phyloP scores from a whole-genome alignment of 2,113 vertebrate species.

The Limanda limanda region DNA sequence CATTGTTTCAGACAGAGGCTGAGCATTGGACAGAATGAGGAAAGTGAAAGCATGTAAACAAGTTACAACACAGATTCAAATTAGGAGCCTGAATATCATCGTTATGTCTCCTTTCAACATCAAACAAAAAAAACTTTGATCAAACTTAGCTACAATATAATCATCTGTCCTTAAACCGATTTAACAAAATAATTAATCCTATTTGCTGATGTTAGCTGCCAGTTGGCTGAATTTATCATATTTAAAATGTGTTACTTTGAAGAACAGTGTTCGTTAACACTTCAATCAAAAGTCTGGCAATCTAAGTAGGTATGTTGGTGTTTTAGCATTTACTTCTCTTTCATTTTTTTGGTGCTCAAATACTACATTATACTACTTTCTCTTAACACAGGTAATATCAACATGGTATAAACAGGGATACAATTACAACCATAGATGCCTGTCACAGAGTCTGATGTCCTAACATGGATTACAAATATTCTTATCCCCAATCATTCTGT shows the following conservation, averaged over 20 bases:
- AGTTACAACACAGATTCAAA: background rate
- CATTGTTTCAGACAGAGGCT: background rate
- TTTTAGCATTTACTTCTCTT: background rate
- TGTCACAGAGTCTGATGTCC: background rate
- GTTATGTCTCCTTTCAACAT: background rate
- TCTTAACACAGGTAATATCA: background rate
- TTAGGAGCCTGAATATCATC: background rate
- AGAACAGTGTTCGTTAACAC: background rate
- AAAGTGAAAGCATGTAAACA: background rate
- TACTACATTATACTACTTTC: background rate
- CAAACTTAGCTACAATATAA: background rate
- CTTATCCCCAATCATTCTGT: constrained; percentile 9
- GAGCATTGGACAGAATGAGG: background rate
- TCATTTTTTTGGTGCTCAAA: background rate
- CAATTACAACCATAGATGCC: background rate
- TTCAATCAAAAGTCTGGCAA: background rate
- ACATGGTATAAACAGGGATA: background rate
- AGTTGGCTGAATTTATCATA: background rate
- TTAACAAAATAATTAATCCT: background rate
- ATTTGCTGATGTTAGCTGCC: background rate
- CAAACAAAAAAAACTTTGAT: background rate
- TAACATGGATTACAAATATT: background rate
- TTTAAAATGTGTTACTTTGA: background rate
- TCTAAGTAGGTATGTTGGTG: background rate
- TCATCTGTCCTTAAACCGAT: background rate